Conservation (phyloP, 2,113 vertebrate genomes). For the Rattus norvegicus region DNA sequence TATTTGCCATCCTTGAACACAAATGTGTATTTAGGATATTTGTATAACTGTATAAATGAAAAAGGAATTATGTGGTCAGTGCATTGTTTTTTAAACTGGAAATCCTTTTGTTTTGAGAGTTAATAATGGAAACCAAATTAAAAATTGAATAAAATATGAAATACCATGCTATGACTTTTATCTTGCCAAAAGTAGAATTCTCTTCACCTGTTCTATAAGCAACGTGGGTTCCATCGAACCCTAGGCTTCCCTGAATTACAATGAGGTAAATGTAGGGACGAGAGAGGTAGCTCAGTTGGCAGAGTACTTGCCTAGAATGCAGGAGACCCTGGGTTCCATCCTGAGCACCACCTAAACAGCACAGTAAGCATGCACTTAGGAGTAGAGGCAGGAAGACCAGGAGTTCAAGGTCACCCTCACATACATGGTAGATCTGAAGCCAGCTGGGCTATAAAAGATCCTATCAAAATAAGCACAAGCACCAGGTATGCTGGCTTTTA, state of each 20-base stretch:
- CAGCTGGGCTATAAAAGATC: background rate
- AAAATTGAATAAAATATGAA: constrained; percentile 90
- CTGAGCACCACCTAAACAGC: background rate
- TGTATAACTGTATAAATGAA: constrained; percentile 96
- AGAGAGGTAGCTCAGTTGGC: background rate
- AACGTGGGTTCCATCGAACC: background rate
- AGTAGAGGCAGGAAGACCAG: background rate
- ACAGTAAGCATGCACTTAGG: background rate
- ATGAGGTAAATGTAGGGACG: background rate
- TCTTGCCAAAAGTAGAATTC: constrained; percentile 1
- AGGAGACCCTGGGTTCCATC: background rate
- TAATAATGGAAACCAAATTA: constrained; percentile 91
- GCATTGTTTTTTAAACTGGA: constrained; percentile 95
- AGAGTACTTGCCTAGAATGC: background rate
- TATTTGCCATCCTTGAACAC: constrained; percentile 89
- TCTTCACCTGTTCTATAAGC: constrained; percentile 46
- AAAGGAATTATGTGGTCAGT: constrained; percentile 91
- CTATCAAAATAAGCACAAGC: background rate
- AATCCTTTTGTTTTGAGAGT: constrained; percentile 92
- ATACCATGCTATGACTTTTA: constrained; percentile 74
- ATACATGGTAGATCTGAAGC: background rate
- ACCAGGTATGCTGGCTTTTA: background rate
- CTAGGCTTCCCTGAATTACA: constrained; percentile 27
- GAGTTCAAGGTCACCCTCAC: background rate
- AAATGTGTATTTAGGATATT: constrained; percentile 94